phyloP scores from a whole-genome alignment of 2,797 vertebrate genomes.

The Melanotaenia nigrans region DNA sequence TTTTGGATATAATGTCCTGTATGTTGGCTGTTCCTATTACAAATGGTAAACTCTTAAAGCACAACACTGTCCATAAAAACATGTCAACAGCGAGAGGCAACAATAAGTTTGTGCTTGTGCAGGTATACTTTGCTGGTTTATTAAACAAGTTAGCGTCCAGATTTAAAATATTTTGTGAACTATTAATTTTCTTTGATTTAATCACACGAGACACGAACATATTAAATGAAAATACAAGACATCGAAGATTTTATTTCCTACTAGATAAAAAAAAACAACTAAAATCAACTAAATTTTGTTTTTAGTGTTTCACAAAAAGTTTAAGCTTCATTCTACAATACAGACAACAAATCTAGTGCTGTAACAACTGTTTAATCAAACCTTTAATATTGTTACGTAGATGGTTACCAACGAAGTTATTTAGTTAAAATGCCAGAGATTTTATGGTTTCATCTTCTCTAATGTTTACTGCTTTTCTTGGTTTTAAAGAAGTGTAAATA shows the following conservation, averaged over 20 bases:
- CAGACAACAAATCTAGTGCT: background rate
- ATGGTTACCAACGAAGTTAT: background rate
- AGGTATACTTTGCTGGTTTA: conserved; percentile 19
- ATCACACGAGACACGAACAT: background rate
- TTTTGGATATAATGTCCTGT: conserved; percentile 16
- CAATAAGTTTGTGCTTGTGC: conserved; percentile 27
- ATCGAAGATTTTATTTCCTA: background rate
- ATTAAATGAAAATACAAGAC: background rate
- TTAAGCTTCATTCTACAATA: background rate
- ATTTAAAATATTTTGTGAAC: background rate
- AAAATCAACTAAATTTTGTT: background rate
- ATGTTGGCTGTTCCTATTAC: conserved; percentile 8
- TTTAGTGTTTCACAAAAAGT: conserved; percentile 12
- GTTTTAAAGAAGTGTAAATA: background rate
- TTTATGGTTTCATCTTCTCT: background rate
- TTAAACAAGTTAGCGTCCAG: background rate
- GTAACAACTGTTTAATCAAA: conserved; percentile 4
- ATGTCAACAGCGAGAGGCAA: conserved; percentile 14
- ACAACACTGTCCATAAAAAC: conserved; percentile 36
- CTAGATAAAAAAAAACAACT: background rate
- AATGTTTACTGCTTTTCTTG: background rate
- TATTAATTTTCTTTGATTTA: conserved; percentile 1
- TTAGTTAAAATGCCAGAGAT: background rate
- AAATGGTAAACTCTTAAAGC: conserved; percentile 24
- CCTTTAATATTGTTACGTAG: background rate